These are phyloP conservation scores for Lasioglossum malachurum DNA, from an alignment of 2,888 invertebrate species.

Conservation along the genomic window DNA sequence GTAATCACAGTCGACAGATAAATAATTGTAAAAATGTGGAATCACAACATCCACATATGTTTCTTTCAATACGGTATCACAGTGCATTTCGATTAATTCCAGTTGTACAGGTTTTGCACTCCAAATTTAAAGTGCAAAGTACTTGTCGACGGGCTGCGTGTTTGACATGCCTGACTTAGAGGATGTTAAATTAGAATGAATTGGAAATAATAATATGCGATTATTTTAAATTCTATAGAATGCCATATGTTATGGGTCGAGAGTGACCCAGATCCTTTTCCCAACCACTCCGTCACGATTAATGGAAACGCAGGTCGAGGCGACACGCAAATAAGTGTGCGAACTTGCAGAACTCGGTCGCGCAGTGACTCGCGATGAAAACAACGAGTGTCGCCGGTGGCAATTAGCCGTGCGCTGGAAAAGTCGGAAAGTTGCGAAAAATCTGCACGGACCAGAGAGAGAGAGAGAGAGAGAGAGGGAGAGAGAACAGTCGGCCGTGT, in stretches of 20 bases:
- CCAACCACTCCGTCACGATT: neutral
- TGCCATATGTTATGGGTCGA: neutral
- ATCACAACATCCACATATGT: too few relatives aligned
- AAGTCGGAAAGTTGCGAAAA: constrained; percentile 78
- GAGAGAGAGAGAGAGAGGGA: neutral
- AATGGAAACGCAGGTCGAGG: constrained; percentile 4
- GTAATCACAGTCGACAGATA: too few relatives aligned
- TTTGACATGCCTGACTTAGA: too few relatives aligned
- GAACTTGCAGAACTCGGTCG: constrained; percentile 64
- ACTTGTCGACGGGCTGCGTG: too few relatives aligned
- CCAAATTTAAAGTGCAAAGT: too few relatives aligned
- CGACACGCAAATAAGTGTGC: constrained; percentile 65
- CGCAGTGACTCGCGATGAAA: constrained; percentile 43
- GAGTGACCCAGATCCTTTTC: neutral
- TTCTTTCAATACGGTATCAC: too few relatives aligned
- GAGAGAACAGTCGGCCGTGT: constrained; percentile 21
- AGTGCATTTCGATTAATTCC: too few relatives aligned
- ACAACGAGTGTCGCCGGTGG: constrained; percentile 53
- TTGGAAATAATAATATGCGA: neutral
- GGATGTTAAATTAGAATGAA: neutral
- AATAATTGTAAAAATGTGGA: too few relatives aligned
- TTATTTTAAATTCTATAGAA: neutral
- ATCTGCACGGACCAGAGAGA: neutral
- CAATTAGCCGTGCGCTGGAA: constrained; percentile 66
- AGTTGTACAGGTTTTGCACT: too few relatives aligned